phyloP scores from a whole-genome alignment of 2,797 vertebrate genomes.

The Threskiornis aethiopicus region DNA sequence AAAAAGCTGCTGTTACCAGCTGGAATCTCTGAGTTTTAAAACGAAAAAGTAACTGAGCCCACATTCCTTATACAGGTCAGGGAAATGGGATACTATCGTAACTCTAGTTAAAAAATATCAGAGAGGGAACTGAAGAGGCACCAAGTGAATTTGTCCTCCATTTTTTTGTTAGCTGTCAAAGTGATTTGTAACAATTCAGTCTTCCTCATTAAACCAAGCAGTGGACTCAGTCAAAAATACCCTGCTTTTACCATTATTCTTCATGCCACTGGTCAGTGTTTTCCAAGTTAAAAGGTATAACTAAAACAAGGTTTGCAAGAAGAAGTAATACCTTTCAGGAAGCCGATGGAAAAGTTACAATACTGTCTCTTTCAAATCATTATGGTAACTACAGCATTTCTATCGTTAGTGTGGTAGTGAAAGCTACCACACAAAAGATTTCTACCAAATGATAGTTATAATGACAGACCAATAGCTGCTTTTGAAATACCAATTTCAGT shows the following conservation, averaged over 20 bases:
- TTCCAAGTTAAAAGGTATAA: not conserved
- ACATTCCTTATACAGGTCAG: slow-evolving; percentile 54
- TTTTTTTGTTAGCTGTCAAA: not conserved
- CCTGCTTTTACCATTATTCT: slow-evolving; percentile 22
- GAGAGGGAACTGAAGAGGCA: slow-evolving; percentile 18
- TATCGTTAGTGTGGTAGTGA: not conserved
- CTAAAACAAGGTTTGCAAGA: not conserved
- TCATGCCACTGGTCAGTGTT: not conserved
- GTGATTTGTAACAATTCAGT: slow-evolving; percentile 29
- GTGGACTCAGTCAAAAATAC: not conserved
- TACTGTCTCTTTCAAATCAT: not conserved
- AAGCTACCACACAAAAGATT: not conserved
- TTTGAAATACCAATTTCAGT: not conserved
- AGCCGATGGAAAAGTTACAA: not conserved
- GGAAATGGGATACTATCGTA: slow-evolving; percentile 52
- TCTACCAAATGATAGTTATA: not conserved
- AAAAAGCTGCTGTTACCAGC: slow-evolving; percentile 57
- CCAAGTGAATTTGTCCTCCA: slow-evolving; percentile 1
- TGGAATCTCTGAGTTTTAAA: slow-evolving; percentile 57
- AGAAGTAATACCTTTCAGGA: not conserved
- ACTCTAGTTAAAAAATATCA: slow-evolving; percentile 37
- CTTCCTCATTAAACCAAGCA: slow-evolving; percentile 33
- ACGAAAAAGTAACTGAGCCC: slow-evolving; percentile 25
- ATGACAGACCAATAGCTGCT: not conserved
- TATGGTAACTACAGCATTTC: not conserved